Conservation (phyloP, 2,797 vertebrate species). For the Onychomys arenicola region DNA sequence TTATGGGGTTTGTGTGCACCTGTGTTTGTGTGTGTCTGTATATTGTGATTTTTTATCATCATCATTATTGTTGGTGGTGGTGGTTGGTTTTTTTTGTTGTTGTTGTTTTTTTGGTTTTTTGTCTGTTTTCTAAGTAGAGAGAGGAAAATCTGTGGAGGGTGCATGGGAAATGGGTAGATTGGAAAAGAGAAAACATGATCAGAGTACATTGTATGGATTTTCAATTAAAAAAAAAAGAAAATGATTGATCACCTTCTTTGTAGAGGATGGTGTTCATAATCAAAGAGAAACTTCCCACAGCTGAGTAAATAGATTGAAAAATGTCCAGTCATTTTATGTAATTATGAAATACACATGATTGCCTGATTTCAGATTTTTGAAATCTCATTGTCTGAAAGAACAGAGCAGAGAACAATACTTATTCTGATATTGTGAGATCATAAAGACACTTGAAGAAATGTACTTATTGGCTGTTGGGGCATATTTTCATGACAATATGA, state of each 20-base stretch:
- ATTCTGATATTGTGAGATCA: background rate
- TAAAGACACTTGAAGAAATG: background rate
- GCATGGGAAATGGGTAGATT: background rate
- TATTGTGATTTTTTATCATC: background rate
- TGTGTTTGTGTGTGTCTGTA: background rate
- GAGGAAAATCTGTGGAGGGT: background rate
- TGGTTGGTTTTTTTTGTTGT: background rate
- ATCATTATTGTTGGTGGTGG: background rate
- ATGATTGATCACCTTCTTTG: background rate
- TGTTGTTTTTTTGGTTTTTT: background rate
- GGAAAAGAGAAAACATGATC: background rate
- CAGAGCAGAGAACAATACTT: background rate
- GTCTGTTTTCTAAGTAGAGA: background rate
- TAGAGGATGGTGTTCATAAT: background rate
- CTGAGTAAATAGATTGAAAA: slow-evolving; percentile 31
- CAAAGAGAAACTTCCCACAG: background rate
- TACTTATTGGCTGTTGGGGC: background rate
- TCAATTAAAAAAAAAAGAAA: background rate
- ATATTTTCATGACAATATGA: background rate
- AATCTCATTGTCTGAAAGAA: background rate
- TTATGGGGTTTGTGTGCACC: background rate
- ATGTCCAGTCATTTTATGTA: background rate
- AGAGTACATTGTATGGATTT: background rate
- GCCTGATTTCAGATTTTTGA: slow-evolving; percentile 24
- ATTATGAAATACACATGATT: background rate